A percentile compares a stretch with the other conserved stretches of the same genome.
phyloP scores from a whole-genome alignment of 2,888 invertebrate genomes.

The Dynastes maya region DNA sequence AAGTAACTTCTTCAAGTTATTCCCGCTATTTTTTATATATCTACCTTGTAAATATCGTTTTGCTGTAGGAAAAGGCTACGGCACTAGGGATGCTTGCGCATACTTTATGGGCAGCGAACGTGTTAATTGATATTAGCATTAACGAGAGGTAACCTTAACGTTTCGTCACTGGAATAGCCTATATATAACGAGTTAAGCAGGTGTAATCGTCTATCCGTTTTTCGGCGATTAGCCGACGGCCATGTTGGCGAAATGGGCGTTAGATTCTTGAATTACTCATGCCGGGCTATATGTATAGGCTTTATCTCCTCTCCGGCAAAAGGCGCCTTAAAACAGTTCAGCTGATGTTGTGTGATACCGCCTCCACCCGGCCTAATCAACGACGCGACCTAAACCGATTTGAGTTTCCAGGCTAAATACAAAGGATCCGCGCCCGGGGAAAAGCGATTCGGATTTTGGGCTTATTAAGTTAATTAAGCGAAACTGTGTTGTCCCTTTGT shows the following conservation, averaged over 20 bases:
- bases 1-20: no score
- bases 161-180: no score
- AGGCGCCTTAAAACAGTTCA: neutral
- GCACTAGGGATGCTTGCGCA: no score
- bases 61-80: no score
- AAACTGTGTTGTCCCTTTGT: neutral
- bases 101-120: no score
- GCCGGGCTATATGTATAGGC: neutral
- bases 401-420: constrained; percentile 1
- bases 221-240: constrained; percentile 36
- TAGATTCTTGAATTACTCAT: constrained; percentile 23
- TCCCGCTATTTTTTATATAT: no score
- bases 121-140: constrained; percentile 26
- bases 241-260: constrained; percentile 11
- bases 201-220: constrained; percentile 27
- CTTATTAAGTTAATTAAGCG: constrained; percentile 9
- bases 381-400: constrained; percentile 24
- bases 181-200: neutral
- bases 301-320: neutral
- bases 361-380: constrained; percentile 3
- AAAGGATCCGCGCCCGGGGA: neutral
- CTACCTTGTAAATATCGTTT: no score
- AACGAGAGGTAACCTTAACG: constrained; percentile 3
- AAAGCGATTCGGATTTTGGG: neutral
- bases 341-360: no score